Base-by-base conservation (phyloP, 2,113 vertebrate species). In the Macquaria ambigua region DNA sequence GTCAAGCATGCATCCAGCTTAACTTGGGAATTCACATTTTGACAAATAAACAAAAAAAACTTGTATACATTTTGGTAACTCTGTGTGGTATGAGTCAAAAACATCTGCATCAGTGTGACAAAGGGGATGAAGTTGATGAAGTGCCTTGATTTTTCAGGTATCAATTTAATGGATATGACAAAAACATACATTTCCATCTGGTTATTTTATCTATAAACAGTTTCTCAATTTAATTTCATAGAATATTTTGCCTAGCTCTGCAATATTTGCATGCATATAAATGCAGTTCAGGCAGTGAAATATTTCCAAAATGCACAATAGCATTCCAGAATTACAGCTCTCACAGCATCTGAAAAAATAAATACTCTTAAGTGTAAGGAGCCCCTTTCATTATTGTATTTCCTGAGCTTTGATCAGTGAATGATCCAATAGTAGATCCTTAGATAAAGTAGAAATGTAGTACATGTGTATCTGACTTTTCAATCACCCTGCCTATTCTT, bases 401-500 rank as follows among this genome's bases (percentile, higher is more conserved):
- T 90, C 89, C 93, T 89, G 79, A 69, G 70, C 93, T 93, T 93
- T 94, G 92, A 91, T 93, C 83, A 70, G 74, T 83, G 34, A 78
- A 77, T 64, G 83, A 90, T 81, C 85, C 83, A 83, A 77, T 79
- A 59, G 81, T 71, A 94, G 92, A 95, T 94, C 86, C 70, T 90
- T 48, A 86, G 91, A 92, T 92, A 87, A 89, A 90, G 90, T 91
- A 78, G 58, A 92, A 93, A 90, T 90, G 90, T 89, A 74, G 66
- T 87, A 95, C 95, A 96, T 72, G 92, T 94, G 94, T 95, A 92
- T 90, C 83, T 93, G 90, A 91, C 93, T 95, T 92, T 92, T 92
- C 94, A 92, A 94, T 95, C 94, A 93, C 93, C 93, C 87, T 82
- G 85, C 64, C 94, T 94, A 94, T 95, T 96, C 94, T 95, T 90